Conservation (phyloP, 2,797 vertebrate genomes). For the Amazonetta brasiliensis region DNA sequence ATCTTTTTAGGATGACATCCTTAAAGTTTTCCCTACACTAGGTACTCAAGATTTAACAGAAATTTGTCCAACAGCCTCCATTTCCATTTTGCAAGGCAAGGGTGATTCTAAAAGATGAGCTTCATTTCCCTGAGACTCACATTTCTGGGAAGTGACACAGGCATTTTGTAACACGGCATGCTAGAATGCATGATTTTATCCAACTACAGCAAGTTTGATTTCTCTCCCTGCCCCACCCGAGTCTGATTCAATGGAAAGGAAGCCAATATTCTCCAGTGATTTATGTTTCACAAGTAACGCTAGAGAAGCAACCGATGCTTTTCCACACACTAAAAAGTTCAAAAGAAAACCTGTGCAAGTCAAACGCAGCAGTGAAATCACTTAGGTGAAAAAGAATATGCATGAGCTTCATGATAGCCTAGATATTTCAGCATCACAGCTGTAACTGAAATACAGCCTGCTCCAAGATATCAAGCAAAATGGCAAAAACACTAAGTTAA, state of each 20-base stretch:
- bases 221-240: neutral
- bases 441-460: neutral
- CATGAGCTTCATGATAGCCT: neutral
- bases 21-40: neutral
- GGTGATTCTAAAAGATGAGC: neutral
- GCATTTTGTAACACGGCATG: neutral
- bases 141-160: neutral
- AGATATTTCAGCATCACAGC: neutral
- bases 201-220: neutral
- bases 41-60: neutral
- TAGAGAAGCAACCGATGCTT: neutral
- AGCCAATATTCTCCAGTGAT: neutral
- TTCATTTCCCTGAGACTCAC: neutral
- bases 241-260: neutral
- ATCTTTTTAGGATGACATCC: neutral
- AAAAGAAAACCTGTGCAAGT: neutral
- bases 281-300: neutral
- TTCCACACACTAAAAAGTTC: neutral
- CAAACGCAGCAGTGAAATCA: neutral
- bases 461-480: neutral
- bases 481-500: neutral
- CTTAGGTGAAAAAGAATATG: neutral
- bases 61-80: neutral
- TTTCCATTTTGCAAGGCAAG: neutral
- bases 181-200: neutral